phyloP scores from a whole-genome alignment of 2,888 invertebrate genomes.

The Corythucha ciliata region DNA sequence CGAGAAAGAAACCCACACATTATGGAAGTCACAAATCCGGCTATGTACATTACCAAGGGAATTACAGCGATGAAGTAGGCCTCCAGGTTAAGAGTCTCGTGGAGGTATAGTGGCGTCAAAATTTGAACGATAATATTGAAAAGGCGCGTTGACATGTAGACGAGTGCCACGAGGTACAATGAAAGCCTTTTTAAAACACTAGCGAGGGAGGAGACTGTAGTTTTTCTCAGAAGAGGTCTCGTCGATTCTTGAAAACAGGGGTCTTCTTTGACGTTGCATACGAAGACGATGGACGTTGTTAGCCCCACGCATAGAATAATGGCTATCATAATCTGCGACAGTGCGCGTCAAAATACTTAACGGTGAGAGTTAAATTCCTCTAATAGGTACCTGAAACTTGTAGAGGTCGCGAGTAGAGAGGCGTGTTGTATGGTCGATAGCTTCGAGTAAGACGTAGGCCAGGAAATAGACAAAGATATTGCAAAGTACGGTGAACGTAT shows the following conservation, averaged over 20 bases:
- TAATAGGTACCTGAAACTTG: constrained; percentile 1
- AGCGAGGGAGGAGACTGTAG: constrained; percentile 1
- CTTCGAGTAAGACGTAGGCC: background rate
- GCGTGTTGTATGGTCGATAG: background rate
- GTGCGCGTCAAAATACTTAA: background rate
- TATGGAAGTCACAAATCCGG: constrained; percentile 12
- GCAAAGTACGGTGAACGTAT: constrained; percentile 17
- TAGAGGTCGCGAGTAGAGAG: constrained; percentile 2
- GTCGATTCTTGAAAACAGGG: constrained; percentile 41
- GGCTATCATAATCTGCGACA: constrained; percentile 9
- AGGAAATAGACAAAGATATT: background rate
- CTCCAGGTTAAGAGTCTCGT: constrained; percentile 9
- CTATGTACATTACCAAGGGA: constrained; percentile 18
- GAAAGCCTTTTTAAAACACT: background rate
- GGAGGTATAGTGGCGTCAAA: constrained; percentile 42
- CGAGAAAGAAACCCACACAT: background rate
- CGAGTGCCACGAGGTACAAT: constrained; percentile 50
- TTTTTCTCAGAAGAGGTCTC: background rate
- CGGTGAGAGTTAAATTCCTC: background rate
- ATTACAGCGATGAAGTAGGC: constrained; percentile 17
- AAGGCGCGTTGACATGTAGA: constrained; percentile 79
- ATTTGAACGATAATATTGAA: constrained; percentile 79
- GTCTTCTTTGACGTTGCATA: constrained; percentile 40
- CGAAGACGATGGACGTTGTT: constrained; percentile 10
- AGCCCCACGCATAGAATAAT: constrained; percentile 6